Percentiles rank a stretch among this genome's conserved stretches.
phyloP scores from a whole-genome alignment of 2,888 invertebrate genomes.

The Epirrita christyi region DNA sequence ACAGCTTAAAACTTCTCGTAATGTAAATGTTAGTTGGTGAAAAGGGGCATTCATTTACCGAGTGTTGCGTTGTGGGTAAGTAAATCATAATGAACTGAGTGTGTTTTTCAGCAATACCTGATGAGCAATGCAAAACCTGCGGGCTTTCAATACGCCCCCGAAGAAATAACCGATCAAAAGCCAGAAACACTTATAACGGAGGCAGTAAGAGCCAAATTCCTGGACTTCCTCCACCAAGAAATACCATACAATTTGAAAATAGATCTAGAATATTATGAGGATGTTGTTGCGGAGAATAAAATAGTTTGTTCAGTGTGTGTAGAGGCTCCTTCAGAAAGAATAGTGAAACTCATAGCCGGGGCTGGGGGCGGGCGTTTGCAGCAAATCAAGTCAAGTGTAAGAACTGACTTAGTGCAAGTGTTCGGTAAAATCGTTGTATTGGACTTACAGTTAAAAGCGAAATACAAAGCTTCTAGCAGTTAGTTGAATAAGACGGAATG shows the following conservation, averaged over 20 bases:
- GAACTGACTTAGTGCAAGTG: slow-evolving; percentile 86
- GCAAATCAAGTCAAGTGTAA: slow-evolving; percentile 87
- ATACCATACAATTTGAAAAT: slow-evolving; percentile 92
- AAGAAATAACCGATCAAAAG: slow-evolving; percentile 90
- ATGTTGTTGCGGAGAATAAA: slow-evolving; percentile 77
- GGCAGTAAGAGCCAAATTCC: slow-evolving; percentile 91
- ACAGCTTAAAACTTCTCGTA: too few species aligned
- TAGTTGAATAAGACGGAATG: slow-evolving; percentile 7
- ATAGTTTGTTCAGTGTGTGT: slow-evolving; percentile 84
- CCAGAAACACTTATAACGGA: slow-evolving; percentile 88
- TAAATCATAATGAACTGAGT: not conserved
- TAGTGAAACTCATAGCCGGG: slow-evolving; percentile 88
- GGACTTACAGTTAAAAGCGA: slow-evolving; percentile 59
- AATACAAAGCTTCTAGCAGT: slow-evolving; percentile 22
- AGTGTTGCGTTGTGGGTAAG: too few species aligned
- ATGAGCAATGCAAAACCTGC: slow-evolving; percentile 87
- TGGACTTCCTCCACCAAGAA: slow-evolving; percentile 93
- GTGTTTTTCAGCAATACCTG: slow-evolving; percentile 87
- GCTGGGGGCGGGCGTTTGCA: slow-evolving; percentile 88
- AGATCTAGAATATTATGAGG: slow-evolving; percentile 87
- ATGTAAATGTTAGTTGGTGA: too few species aligned
- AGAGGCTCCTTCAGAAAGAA: slow-evolving; percentile 86
- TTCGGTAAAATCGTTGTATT: slow-evolving; percentile 86
- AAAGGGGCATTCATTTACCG: too few species aligned
- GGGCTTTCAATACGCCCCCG: slow-evolving; percentile 87